Conservation (phyloP, 2,888 invertebrate genomes). For the Ichneumoninae sp. region DNA sequence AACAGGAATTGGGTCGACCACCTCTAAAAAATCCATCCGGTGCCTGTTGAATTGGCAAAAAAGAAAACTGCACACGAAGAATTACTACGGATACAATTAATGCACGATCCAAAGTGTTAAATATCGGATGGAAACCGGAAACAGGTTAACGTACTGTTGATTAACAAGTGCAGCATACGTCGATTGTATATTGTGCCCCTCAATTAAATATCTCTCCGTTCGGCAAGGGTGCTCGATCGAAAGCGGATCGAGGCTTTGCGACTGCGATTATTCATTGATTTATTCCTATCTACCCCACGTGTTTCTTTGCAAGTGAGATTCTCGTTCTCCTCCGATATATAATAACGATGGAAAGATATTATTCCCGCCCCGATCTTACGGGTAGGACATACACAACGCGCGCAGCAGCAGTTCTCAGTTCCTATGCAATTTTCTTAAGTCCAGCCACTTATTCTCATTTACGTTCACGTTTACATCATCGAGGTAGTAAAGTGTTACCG, state of each 20-base stretch:
- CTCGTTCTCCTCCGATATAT: conserved; percentile 40
- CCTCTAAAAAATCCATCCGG: not conserved
- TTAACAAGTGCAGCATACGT: conserved; percentile 32
- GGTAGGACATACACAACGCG: conserved; percentile 1
- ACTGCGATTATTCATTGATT: conserved; percentile 28
- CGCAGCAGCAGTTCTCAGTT: conserved; percentile 63
- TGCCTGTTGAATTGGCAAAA: not conserved
- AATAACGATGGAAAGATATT: conserved; percentile 59
- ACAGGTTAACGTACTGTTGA: conserved; percentile 51
- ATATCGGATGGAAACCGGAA: conserved; percentile 51
- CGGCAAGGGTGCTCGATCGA: conserved; percentile 37
- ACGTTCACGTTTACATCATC: conserved; percentile 84
- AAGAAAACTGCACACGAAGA: not conserved
- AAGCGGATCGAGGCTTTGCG: conserved; percentile 27
- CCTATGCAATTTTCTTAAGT: conserved; percentile 80
- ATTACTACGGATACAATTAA: conserved; percentile 4
- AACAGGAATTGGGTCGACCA: not conserved
- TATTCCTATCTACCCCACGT: not conserved
- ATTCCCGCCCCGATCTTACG: conserved; percentile 48
- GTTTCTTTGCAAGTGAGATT: conserved; percentile 20
- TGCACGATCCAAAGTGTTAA: not conserved
- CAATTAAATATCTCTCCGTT: conserved; percentile 8
- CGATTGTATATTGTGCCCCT: not conserved
- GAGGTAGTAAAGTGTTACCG: conserved; percentile 82
- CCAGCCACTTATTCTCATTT: conserved; percentile 82